These are phyloP conservation scores for Aphidius gifuensis DNA, from an alignment of 1,140 invertebrate genomes.

Conservation along the genomic window DNA sequence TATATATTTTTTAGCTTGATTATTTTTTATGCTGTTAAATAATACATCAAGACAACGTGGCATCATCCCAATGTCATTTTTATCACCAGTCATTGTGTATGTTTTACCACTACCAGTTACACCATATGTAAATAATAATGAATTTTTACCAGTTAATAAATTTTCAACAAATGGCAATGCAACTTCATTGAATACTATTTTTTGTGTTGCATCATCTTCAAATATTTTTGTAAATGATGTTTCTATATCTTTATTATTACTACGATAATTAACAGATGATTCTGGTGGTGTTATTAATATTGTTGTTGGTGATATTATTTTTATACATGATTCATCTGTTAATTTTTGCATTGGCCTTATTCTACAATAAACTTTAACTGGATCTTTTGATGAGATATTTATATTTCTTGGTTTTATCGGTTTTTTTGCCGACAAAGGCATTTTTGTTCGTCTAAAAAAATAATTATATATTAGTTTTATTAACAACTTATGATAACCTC, in stretches of 20 bases:
- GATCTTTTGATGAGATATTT: conserved; percentile 55
- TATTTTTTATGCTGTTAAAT: conserved; percentile 80
- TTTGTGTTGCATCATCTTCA: conserved; percentile 71
- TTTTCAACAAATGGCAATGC: conserved; percentile 83
- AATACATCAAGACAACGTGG: conserved; percentile 86
- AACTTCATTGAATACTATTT: conserved; percentile 79
- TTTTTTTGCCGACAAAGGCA: conserved; percentile 40
- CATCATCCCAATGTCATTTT: conserved; percentile 79
- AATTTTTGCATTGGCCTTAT: conserved; percentile 70
- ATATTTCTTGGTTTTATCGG: conserved; percentile 32
- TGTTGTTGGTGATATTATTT: conserved; percentile 65
- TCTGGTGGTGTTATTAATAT: conserved; percentile 68
- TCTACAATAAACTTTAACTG: conserved; percentile 83
- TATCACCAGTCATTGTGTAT: conserved; percentile 85
- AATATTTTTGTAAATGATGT: conserved; percentile 85
- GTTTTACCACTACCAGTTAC: conserved; percentile 96
- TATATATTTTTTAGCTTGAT: conserved; percentile 76
- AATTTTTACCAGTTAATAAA: conserved; percentile 79
- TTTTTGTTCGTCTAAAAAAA: conserved; percentile 41
- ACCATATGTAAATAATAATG: conserved; percentile 91
- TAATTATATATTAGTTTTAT: not conserved
- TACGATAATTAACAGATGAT: conserved; percentile 61
- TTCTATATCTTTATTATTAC: conserved; percentile 66
- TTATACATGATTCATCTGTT: conserved; percentile 68
- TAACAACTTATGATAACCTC: no score